Evolutionary conservation across 2,888 invertebrate genomes (phyloP), one percentile per base, ranked within the genome.

Genomic region (Clanis bilineata): DNA sequence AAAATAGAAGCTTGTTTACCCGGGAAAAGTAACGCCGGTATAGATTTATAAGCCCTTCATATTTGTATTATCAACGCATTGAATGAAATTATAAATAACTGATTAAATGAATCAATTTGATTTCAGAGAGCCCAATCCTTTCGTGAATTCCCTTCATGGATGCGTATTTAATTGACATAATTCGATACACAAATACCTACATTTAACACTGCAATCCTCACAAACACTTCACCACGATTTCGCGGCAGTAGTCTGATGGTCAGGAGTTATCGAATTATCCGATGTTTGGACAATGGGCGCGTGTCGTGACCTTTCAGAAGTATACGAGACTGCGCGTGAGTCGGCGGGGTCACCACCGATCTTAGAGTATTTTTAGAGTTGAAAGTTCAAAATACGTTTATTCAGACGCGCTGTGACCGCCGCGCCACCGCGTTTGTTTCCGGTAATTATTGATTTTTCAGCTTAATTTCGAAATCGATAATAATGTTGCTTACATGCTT

Each of bases 321-420:
- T 74, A 85, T 85, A 76, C 78, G 76, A 84, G 90, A 88, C 91
- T 90, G 91, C 85, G 88, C 83, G 69, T 64, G 83, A 85, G 88
- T 85, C 83, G 86, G 83, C 88, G 90, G 91, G 92, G 92, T 92
- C 92, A 92, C 83, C 81, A 80, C 75, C 75, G 79, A 80, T 83
- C 85, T 28, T 28, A 9, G 51, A 32, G 51, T 93, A 93, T 93
- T 93, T 93, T 92, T 93, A 93, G 92, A 92, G 92, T 93, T 93
- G 90, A 92, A 92, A 93, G 92, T 93, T 93, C 92, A 92, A 89
- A 92, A 90, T 90, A 88, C 90, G 84, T 84, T 82, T 85, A 71
- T 70, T 70, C 80, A 78, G 80, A 73, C 74, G 73, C 71, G 76
- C 60, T 61, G 69, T 71, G 74, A 72, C 66, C 75, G 73, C 64